Evolutionary conservation across 1,140 invertebrate genomes (phyloP), one percentile per base, ranked within the genome.

Genomic region (Drosophila pseudoobscura): DNA sequence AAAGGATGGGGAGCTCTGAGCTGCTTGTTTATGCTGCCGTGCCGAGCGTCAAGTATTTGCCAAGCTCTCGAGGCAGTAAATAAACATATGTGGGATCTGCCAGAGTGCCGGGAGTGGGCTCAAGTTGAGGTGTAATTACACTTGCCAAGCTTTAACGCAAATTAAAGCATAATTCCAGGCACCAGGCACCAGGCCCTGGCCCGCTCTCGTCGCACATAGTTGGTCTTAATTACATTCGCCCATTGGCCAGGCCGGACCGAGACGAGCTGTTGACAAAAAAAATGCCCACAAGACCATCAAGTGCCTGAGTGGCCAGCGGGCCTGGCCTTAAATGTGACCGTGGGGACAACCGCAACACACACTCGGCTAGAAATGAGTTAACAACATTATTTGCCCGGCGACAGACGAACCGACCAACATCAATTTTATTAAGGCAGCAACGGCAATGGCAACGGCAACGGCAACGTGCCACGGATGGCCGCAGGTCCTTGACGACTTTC

Each of bases 351-450:
- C 22, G 24, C 44, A 49, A 6, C 35, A 46, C 52, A 47, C 55
- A 59, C 62, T 80, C 35, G 64, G 61, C 57, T 63, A 78, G 82
- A 87, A 87, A 85, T 87, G 78, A 85, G 80, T 80, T 85, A 87
- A 78, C 80, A 66, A 80, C 82, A 78, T 85, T 85, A 85, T 82
- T 76, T 76, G 63, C 63, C 47, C 75, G 13, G 31, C 58, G 50
- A 64, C 62, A 29, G 58, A 47, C 47, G 9, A 35, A 26, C 60
- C 44, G 20, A 46, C 51, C 69, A 79, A 60, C 69, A 77, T 74
- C 69, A 61, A 65, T 79, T 77, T 76, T 69, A 74, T 74, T 68
- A 70, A 61, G 73, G 49, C 55, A 55, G 49, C 46, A 44, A 75
- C 15, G 15, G 15, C 15, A 15, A 15, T 55, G 51, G 24, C 24